phyloP scores from a whole-genome alignment of 2,113 vertebrate species.

The Egretta garzetta region DNA sequence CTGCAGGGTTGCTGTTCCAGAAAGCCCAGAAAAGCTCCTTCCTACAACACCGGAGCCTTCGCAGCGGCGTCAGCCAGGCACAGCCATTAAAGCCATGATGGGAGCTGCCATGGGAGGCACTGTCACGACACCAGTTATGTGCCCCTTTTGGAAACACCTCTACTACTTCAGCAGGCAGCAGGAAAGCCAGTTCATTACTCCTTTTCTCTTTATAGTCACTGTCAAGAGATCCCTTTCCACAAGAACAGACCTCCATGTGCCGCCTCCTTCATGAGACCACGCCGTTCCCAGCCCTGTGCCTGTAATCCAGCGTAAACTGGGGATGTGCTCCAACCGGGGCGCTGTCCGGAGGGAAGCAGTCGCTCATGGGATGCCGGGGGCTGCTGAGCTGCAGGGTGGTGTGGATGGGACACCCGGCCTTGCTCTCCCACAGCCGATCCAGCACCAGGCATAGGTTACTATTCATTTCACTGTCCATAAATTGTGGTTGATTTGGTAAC shows the following conservation, averaged over 20 bases:
- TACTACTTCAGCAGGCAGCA: not conserved
- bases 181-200: not conserved
- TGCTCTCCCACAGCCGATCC: not conserved
- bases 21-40: not conserved
- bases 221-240: not conserved
- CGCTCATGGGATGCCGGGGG: fast-evolving
- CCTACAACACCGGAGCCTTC: not conserved
- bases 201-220: too few species aligned
- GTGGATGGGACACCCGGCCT: fast-evolving
- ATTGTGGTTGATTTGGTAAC: not conserved
- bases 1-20: not conserved
- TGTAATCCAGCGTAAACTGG: fast-evolving
- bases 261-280: not conserved
- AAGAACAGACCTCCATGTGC: too few species aligned
- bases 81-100: too few species aligned
- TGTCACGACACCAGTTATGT: fast-evolving
- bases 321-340: not conserved
- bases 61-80: fast-evolving
- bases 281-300: fast-evolving
- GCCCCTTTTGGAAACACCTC: not conserved
- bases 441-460: fast-evolving
- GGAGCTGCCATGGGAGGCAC: not conserved
- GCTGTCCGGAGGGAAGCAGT: fast-evolving
- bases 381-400: not conserved
- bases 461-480: not conserved